Percentiles rank a stretch among this genome's conserved stretches.
Conservation (phyloP, 2,113 vertebrate genomes). For the Mugil cephalus region DNA sequence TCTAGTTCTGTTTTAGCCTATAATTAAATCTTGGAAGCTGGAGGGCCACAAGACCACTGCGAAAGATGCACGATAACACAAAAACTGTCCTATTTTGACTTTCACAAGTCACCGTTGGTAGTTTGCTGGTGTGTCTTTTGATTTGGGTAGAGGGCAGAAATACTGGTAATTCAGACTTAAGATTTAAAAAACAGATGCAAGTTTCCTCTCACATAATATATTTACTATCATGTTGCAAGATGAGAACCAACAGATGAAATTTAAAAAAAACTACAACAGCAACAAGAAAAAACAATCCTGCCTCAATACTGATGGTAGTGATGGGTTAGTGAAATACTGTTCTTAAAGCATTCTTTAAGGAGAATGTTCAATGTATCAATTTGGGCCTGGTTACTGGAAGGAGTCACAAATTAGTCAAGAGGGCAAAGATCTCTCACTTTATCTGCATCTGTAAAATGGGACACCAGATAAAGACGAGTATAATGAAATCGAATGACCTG, state of each 20-base stretch:
- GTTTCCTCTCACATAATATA: too few relatives aligned
- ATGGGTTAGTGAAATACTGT: too few relatives aligned
- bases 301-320: too few relatives aligned
- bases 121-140: not conserved
- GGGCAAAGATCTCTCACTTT: constrained; percentile 52
- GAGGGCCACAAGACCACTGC: not conserved
- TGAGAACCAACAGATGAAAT: too few relatives aligned
- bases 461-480: constrained; percentile 11
- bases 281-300: too few relatives aligned
- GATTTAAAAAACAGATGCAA: not conserved
- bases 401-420: not conserved
- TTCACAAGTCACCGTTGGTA: not conserved
- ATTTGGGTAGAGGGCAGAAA: not conserved
- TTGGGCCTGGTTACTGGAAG: not conserved
- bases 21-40: constrained; percentile 20
- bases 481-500: not conserved
- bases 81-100: not conserved
- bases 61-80: constrained; percentile 1
- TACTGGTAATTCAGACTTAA: not conserved
- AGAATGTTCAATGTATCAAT: too few relatives aligned
- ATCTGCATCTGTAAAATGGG: constrained; percentile 1
- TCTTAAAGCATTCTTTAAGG: not conserved
- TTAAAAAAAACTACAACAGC: too few relatives aligned
- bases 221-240: too few relatives aligned
- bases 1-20: not conserved